Conservation (phyloP, 2,113 vertebrate genomes). For the Silurus meridionalis region DNA sequence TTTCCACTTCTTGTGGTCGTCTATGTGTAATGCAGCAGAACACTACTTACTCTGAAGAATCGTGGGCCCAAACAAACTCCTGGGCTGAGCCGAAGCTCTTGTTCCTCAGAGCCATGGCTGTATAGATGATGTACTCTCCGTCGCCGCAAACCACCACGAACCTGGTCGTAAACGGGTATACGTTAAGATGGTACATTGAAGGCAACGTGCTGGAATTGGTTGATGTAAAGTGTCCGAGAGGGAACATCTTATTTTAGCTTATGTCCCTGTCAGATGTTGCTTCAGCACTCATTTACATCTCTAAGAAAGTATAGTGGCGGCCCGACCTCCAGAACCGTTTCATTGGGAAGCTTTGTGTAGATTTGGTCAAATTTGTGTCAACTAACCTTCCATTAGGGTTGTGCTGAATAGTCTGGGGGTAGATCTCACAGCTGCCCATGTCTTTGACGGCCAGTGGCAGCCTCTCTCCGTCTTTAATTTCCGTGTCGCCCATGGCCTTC, state of each 20-base stretch:
- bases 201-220: too few relatives aligned
- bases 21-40: too few relatives aligned
- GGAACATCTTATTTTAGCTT: too few relatives aligned
- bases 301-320: too few relatives aligned
- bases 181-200: too few relatives aligned
- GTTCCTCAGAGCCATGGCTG: constrained; percentile 97
- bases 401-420: constrained; percentile 98
- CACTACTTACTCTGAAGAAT: constrained; percentile 94
- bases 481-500: constrained; percentile 98
- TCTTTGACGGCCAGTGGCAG: constrained; percentile 95
- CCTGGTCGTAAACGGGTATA: constrained; percentile 52
- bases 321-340: too few relatives aligned
- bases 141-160: constrained; percentile 98
- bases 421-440: constrained; percentile 99
- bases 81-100: constrained; percentile 98
- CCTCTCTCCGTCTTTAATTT: constrained; percentile 97
- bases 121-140: constrained; percentile 98
- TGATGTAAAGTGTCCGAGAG: too few relatives aligned
- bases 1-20: background rate
- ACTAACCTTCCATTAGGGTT: constrained; percentile 94
- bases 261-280: too few relatives aligned
- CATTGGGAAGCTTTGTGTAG: too few relatives aligned
- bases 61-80: constrained; percentile 98
- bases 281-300: too few relatives aligned
- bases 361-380: too few relatives aligned